phyloP scores from a whole-genome alignment of 2,797 vertebrate genomes.

The Poeciliopsis turneri region DNA sequence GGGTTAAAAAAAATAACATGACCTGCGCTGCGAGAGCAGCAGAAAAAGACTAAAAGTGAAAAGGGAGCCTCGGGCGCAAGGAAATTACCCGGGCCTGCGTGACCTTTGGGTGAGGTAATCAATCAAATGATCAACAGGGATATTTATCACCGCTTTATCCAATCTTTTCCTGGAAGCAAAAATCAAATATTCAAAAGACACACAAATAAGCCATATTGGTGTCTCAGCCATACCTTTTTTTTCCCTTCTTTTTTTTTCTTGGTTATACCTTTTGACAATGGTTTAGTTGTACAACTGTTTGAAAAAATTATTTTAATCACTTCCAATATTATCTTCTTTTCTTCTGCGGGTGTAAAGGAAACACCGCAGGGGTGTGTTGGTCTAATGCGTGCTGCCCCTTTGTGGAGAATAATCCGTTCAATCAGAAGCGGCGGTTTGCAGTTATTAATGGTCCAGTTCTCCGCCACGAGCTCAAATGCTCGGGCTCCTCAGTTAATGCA shows the following conservation, averaged over 20 bases:
- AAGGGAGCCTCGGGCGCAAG: slow-evolving; percentile 94
- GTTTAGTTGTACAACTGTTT: neutral
- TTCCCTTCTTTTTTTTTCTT: neutral
- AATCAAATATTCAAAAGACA: slow-evolving; percentile 45
- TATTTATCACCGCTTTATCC: slow-evolving; percentile 97
- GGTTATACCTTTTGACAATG: neutral
- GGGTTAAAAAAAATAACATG: slow-evolving; percentile 85
- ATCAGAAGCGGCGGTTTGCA: slow-evolving; percentile 47
- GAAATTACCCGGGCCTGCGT: slow-evolving; percentile 97
- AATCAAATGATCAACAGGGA: slow-evolving; percentile 99
- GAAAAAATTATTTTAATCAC: neutral
- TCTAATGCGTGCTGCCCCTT: slow-evolving; percentile 63
- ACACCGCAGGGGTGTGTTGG: slow-evolving; percentile 12
- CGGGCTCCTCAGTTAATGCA: neutral
- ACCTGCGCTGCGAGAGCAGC: slow-evolving; percentile 85
- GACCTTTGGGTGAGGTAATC: slow-evolving; percentile 99
- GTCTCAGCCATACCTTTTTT: neutral
- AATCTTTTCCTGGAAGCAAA: slow-evolving; percentile 74
- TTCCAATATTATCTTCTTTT: neutral
- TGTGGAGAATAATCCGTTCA: slow-evolving; percentile 57
- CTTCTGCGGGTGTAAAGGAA: neutral
- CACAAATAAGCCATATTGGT: neutral
- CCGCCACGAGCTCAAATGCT: slow-evolving; percentile 13
- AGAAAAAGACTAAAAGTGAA: slow-evolving; percentile 92
- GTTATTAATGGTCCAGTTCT: slow-evolving; percentile 33